These are phyloP conservation scores for Phymastichus coffea DNA, from an alignment of 1,140 invertebrate genomes.

Conservation along the genomic window DNA sequence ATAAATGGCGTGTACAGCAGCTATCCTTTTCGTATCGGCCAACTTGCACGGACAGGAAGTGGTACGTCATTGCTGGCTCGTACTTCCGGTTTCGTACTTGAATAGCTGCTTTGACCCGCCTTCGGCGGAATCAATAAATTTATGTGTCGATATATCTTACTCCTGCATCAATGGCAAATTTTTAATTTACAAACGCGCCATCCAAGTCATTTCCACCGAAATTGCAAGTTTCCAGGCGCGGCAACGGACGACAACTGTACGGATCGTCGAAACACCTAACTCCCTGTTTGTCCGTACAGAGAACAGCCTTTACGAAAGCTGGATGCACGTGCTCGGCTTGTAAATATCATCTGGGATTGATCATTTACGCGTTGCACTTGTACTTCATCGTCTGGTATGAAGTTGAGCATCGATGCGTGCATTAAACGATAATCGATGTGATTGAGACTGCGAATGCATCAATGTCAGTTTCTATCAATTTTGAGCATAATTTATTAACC, in stretches of 20 bases:
- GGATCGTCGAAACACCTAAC: neutral
- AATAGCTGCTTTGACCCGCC: slow-evolving; percentile 37
- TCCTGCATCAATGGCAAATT: neutral
- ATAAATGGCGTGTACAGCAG: slow-evolving; percentile 29
- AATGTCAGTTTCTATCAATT: no score
- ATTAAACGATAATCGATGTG: no score
- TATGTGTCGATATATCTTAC: slow-evolving; percentile 25
- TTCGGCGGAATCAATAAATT: slow-evolving; percentile 41
- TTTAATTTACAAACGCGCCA: neutral
- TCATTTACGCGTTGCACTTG: no score
- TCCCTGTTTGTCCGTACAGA: neutral
- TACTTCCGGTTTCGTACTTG: slow-evolving; percentile 39
- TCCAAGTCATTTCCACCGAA: no score
- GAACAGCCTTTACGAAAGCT: neutral
- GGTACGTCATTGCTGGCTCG: slow-evolving; percentile 41
- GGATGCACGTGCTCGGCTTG: no score
- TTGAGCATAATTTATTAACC: no score
- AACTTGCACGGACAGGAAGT: slow-evolving; percentile 39
- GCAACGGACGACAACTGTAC: no score
- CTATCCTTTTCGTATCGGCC: slow-evolving; percentile 31
- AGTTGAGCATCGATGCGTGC: no score
- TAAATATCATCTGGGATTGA: no score
- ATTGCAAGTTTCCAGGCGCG: no score
- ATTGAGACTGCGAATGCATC: no score
- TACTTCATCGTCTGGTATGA: no score